Conservation (phyloP, 2,113 vertebrate species). For the Varanus komodoensis region DNA sequence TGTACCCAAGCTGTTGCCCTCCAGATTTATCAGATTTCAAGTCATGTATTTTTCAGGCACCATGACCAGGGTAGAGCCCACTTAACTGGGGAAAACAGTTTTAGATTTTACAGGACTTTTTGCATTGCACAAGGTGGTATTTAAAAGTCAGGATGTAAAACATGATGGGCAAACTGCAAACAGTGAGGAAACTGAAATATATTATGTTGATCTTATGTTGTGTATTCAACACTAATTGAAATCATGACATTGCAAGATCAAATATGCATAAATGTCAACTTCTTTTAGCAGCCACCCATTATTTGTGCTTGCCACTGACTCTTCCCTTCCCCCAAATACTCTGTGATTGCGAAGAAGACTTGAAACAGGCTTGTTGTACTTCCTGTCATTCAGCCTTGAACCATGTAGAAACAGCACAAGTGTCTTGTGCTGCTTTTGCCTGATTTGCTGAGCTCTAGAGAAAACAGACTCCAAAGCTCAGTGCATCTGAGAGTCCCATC, state of each 20-base stretch:
- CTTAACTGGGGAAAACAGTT: constrained; percentile 50
- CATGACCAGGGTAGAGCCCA: too few species aligned
- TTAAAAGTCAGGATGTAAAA: constrained; percentile 63
- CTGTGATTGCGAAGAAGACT: not conserved
- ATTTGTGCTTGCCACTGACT: not conserved
- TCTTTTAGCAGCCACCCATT: not conserved
- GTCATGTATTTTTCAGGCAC: too few species aligned
- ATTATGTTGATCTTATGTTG: constrained; percentile 75
- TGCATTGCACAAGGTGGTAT: constrained; percentile 67
- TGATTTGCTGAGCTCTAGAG: not conserved
- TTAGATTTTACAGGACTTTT: constrained; percentile 34
- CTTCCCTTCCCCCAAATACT: not conserved
- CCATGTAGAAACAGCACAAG: not conserved
- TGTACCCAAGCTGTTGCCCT: too few species aligned
- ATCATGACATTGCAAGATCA: not conserved
- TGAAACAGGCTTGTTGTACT: not conserved
- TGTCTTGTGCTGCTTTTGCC: not conserved
- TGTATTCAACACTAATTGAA: constrained; percentile 71
- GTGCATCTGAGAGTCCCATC: not conserved
- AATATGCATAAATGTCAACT: constrained; percentile 52
- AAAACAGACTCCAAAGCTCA: not conserved
- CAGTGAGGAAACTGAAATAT: constrained; percentile 80
- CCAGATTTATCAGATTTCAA: too few species aligned
- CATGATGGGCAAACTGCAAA: constrained; percentile 83
- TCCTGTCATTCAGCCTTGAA: not conserved